These are phyloP conservation scores for Latheticus oryzae DNA, from an alignment of 2,888 invertebrate species.

Conservation along the genomic window DNA sequence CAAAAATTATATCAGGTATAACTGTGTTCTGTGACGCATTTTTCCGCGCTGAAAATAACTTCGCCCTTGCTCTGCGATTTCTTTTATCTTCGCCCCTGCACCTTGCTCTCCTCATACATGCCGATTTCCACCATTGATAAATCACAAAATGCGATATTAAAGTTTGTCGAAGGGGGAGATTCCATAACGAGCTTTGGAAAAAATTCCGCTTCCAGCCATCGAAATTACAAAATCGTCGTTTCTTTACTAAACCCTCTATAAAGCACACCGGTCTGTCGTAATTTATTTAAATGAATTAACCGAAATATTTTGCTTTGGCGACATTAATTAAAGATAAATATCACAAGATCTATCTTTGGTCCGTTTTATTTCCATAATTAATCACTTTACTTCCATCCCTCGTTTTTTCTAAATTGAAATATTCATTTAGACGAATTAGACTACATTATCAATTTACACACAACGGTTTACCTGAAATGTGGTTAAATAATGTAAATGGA, in stretches of 20 bases:
- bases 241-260: slow-evolving; percentile 17
- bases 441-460: slow-evolving; percentile 25
- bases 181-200: slow-evolving; percentile 42
- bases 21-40: neutral
- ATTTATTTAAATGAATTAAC: slow-evolving; percentile 38
- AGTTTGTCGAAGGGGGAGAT: slow-evolving; percentile 46
- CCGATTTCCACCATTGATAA: slow-evolving; percentile 45
- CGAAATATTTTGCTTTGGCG: slow-evolving; percentile 36
- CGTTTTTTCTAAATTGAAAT: slow-evolving; percentile 10
- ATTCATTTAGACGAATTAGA: slow-evolving; percentile 13
- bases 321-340: slow-evolving; percentile 38
- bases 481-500: slow-evolving; percentile 33
- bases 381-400: slow-evolving; percentile 18
- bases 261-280: slow-evolving; percentile 21
- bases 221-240: slow-evolving; percentile 30
- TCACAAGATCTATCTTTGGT: slow-evolving; percentile 20
- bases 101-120: slow-evolving; percentile 32
- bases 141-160: slow-evolving; percentile 49
- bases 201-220: slow-evolving; percentile 29
- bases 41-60: neutral
- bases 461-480: slow-evolving; percentile 35
- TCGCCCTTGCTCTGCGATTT: neutral
- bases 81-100: slow-evolving; percentile 8
- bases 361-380: slow-evolving; percentile 36
- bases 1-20: neutral